Evolutionary conservation across 2,888 invertebrate genomes (phyloP), one percentile per base, ranked within the genome.

Genomic region (Gymnosoma rotundatum): DNA sequence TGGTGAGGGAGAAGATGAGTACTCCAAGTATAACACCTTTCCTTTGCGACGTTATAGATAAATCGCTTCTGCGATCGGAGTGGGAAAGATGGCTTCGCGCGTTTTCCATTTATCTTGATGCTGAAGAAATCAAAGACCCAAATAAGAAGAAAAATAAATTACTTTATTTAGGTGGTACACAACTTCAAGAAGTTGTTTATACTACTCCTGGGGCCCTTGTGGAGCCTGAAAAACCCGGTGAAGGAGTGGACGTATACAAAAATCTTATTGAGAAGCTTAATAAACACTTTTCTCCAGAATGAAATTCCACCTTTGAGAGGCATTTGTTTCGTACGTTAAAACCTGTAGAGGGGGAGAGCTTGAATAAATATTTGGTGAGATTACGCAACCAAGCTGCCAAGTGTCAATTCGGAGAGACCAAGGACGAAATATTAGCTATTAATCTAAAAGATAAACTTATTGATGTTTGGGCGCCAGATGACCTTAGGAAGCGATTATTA

Each of bases 321-420:
- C 88, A 45, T 45, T 45, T 45, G 45, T 45, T 45, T 45, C 45
- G 45, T 7, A 67, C 88, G 10, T 75, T 88, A 0, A 85, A 88
- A 87, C 82, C 89, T 64, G 88, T 89, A 88, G 63, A 78, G 38
- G 86, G 75, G 0, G 90, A 90, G 54, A 87, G 87, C 21, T 88
- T 90, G 45, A 88, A 88, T 45, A 90, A 89, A 67, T 90, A 89
- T 78, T 32, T 89, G 1, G 50, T 88, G 6, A 83, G 88, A 58
- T 58, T 90, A 7, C 45, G 83, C 10, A 83, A 72, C 48, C 86
- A 85, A 56, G 78, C 85, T 8, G 74, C 58, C 5, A 83, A 83
- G 72, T 84, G 80, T 67, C 76, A 73, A n/a, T 84, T 86, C 50
- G 78, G 82, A 1, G 61, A 85, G 20, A 78, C 81, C 0, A 72